These are phyloP conservation scores for Paramisgurnus dabryanus DNA, from an alignment of 2,113 vertebrate genomes.

Conservation along the genomic window DNA sequence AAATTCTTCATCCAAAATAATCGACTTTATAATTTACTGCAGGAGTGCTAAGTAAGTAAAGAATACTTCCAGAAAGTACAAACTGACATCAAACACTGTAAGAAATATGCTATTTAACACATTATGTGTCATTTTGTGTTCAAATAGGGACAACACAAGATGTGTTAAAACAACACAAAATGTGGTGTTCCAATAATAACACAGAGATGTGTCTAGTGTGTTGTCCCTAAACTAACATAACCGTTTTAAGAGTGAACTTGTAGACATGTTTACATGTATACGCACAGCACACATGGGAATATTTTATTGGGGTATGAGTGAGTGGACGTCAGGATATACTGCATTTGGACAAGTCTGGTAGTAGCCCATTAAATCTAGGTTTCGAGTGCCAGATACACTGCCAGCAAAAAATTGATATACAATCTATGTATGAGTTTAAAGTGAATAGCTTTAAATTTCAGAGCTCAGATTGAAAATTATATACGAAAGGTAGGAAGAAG, in stretches of 20 bases:
- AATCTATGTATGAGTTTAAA: no score
- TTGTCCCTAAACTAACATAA: no score
- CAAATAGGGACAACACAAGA: no score
- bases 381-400: neutral
- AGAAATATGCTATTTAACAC: no score
- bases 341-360: neutral
- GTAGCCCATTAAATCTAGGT: constrained; percentile 13
- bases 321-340: neutral
- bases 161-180: no score
- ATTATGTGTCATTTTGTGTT: no score
- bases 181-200: no score
- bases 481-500: neutral
- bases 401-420: no score
- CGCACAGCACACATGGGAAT: constrained; percentile 1
- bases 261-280: constrained; percentile 11
- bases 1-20: constrained; percentile 42
- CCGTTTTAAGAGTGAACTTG: constrained; percentile 27
- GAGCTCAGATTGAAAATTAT: neutral
- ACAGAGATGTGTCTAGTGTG: no score
- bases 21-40: constrained; percentile 56
- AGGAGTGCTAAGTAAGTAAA: constrained; percentile 43
- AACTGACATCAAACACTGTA: neutral
- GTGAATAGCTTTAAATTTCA: no score
- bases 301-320: neutral
- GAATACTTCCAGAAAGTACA: constrained; percentile 56